Evolutionary conservation across 2,797 vertebrate species (phyloP).

Genomic region (Tarsius wallacei): DNA sequence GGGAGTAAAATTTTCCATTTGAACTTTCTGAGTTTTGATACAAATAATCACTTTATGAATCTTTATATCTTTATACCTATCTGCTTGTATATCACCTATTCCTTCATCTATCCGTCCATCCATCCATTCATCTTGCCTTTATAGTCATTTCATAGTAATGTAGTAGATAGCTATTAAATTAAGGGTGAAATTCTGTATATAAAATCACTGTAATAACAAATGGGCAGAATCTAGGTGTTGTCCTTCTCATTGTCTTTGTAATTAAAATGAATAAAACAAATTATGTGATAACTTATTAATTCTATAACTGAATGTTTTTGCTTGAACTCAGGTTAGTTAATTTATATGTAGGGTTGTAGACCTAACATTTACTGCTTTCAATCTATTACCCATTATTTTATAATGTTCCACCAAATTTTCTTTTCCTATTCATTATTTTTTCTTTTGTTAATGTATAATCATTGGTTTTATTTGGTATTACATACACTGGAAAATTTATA

Average conservation of each 20-base stretch:
- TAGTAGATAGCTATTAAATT: neutral
- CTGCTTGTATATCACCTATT: neutral
- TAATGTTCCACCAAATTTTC: neutral
- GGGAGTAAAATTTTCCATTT: neutral
- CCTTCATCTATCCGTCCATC: neutral
- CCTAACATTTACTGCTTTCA: neutral
- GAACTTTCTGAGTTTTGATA: neutral
- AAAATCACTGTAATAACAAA: conserved; percentile 38
- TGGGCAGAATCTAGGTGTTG: neutral
- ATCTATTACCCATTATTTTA: conserved; percentile 16
- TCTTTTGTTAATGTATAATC: neutral
- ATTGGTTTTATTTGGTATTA: neutral
- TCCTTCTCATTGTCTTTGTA: neutral
- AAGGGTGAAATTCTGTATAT: conserved; percentile 18
- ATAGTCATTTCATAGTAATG: neutral
- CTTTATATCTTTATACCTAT: neutral
- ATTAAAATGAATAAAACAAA: conserved; percentile 38
- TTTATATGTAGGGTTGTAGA: neutral
- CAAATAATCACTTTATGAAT: neutral
- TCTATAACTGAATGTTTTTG: neutral
- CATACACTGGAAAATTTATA: neutral
- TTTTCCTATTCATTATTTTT: neutral
- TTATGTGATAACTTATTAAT: conserved; percentile 3
- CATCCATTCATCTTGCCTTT: neutral
- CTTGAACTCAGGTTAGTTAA: conserved; percentile 16